Conservation (phyloP, 2,797 vertebrate species). For the Poecilia gillii region DNA sequence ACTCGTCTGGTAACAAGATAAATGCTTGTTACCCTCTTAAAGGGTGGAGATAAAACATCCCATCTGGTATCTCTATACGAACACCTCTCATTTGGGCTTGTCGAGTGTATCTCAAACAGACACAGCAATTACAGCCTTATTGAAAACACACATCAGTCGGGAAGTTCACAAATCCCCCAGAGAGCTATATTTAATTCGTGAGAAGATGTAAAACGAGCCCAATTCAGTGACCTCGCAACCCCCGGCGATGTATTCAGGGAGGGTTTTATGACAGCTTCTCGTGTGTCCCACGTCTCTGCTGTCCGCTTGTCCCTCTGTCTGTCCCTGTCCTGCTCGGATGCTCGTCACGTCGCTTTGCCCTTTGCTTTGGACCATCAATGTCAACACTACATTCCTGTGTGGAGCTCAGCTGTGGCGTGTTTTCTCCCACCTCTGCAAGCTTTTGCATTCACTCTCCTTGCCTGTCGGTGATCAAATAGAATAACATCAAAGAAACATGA, state of each 20-base stretch:
- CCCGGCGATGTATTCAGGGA: slow-evolving; percentile 54
- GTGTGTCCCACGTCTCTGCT: slow-evolving; percentile 50
- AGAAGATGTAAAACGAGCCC: slow-evolving; percentile 60
- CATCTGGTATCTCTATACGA: slow-evolving; percentile 63
- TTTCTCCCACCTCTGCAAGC: slow-evolving; percentile 43
- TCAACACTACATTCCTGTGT: slow-evolving; percentile 81
- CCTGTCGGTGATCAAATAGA: slow-evolving; percentile 64
- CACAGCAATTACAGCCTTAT: slow-evolving; percentile 48
- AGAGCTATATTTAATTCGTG: slow-evolving; percentile 69
- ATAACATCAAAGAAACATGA: slow-evolving; percentile 59
- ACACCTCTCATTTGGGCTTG: slow-evolving; percentile 69
- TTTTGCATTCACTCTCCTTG: slow-evolving; percentile 51
- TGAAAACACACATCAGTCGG: slow-evolving; percentile 53
- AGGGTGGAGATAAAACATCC: slow-evolving; percentile 67
- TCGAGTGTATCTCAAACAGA: slow-evolving; percentile 48
- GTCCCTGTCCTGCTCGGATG: slow-evolving; percentile 63
- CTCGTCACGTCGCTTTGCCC: slow-evolving; percentile 82
- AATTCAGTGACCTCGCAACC: slow-evolving; percentile 51
- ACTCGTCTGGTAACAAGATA: slow-evolving; percentile 79
- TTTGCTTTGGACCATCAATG: slow-evolving; percentile 81
- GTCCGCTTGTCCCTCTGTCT: slow-evolving; percentile 59
- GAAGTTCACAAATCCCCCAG: slow-evolving; percentile 49
- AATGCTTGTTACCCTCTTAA: slow-evolving; percentile 78
- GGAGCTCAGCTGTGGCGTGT: slow-evolving; percentile 71
- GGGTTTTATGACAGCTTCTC: slow-evolving; percentile 49